phyloP scores from a whole-genome alignment of 2,888 invertebrate species.

The Stenchaetothrips biformis region DNA sequence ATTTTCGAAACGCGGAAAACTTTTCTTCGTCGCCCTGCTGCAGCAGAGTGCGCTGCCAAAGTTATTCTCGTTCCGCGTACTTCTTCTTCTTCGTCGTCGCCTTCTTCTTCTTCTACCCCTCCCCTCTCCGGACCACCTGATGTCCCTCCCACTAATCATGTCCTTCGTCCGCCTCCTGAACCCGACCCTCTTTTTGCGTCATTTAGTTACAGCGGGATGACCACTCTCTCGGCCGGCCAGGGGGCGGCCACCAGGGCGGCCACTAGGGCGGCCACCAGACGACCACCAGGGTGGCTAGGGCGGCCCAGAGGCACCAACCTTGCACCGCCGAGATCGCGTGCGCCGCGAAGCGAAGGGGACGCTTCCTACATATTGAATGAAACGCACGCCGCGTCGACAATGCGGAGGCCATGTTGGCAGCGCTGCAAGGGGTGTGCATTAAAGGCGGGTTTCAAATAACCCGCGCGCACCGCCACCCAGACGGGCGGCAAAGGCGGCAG shows the following conservation, averaged over 20 bases:
- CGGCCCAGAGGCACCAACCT: background rate
- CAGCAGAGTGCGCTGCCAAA: too few relatives aligned
- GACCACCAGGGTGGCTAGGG: background rate
- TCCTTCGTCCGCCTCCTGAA: background rate
- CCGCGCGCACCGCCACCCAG: too few relatives aligned
- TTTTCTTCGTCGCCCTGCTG: too few relatives aligned
- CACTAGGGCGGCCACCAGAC: background rate
- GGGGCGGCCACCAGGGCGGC: background rate
- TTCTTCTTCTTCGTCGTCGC: too few relatives aligned
- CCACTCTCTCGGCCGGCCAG: background rate
- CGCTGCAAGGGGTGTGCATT: background rate
- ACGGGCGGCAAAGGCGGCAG: background rate
- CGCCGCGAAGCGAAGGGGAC: background rate
- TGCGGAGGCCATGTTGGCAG: background rate
- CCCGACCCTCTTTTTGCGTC: background rate
- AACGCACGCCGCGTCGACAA: background rate
- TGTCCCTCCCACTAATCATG: background rate
- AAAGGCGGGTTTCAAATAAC: too few relatives aligned
- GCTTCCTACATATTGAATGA: background rate
- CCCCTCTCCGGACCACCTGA: background rate
- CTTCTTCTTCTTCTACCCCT: background rate
- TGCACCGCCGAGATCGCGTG: background rate
- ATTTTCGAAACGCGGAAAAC: too few relatives aligned
- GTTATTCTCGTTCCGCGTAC: too few relatives aligned
- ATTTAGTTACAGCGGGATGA: slow-evolving; percentile 7